phyloP scores from a whole-genome alignment of 2,113 vertebrate species.

The Muntiacus muntjak region DNA sequence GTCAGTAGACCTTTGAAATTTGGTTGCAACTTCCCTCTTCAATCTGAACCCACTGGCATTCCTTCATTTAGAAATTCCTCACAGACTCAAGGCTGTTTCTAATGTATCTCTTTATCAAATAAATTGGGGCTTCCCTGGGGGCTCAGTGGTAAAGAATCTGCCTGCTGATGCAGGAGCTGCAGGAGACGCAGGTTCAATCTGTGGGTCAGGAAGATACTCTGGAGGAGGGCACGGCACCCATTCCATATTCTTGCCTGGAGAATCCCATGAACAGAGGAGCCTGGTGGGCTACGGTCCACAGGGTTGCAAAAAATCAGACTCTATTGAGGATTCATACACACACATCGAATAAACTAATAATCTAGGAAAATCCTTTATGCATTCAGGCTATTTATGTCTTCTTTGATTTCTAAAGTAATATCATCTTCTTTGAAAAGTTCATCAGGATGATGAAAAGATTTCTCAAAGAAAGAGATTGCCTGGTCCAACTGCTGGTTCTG shows the following conservation, averaged over 20 bases:
- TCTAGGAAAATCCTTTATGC: not conserved
- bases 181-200: not conserved
- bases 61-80: not conserved
- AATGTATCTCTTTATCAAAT: not conserved
- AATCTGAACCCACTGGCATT: not conserved
- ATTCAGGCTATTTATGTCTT: not conserved
- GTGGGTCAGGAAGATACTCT: not conserved
- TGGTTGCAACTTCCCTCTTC: not conserved
- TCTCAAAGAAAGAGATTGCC: not conserved
- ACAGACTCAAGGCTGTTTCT: not conserved
- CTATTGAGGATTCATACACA: not conserved
- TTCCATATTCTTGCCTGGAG: not conserved
- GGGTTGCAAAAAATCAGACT: not conserved
- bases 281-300: not conserved
- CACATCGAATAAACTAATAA: not conserved
- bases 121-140: not conserved
- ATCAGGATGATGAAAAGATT: not conserved
- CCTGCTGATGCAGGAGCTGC: not conserved
- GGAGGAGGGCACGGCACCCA: not conserved
- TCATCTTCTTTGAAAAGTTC: not conserved
- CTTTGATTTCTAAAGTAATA: slow-evolving; percentile 2
- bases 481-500: not conserved
- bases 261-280: not conserved
- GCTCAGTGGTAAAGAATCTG: not conserved
- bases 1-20: not conserved